Percentiles rank a stretch among this genome's conserved stretches.
Evolutionary conservation across 2,797 vertebrate species (phyloP).

Genomic region (Siniperca undulata): DNA sequence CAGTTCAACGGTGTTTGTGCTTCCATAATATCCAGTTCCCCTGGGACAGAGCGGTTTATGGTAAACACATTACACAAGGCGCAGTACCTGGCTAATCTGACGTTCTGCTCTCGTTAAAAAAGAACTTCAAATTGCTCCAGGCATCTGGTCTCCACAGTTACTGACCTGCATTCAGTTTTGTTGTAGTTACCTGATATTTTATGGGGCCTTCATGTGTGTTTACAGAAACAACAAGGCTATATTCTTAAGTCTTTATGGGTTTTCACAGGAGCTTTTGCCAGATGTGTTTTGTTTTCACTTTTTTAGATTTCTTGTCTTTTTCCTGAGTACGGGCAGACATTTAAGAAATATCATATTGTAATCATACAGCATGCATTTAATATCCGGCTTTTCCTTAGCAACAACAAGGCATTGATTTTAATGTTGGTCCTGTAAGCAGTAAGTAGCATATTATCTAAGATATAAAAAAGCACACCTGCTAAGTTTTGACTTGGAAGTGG

Average conservation of each 20-base stretch:
- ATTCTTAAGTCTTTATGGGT: slow-evolving; percentile 77
- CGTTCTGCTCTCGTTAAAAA: slow-evolving; percentile 71
- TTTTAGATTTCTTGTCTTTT: slow-evolving; percentile 58
- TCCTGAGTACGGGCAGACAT: slow-evolving; percentile 14
- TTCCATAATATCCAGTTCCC: slow-evolving; percentile 56
- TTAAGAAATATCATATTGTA: slow-evolving; percentile 9
- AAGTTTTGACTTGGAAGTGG: slow-evolving; percentile 37
- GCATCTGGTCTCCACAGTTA: slow-evolving; percentile 79
- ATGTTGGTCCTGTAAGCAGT: slow-evolving; percentile 8
- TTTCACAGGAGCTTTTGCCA: slow-evolving; percentile 75
- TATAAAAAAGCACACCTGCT: slow-evolving; percentile 54
- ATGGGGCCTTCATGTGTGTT: slow-evolving; percentile 79
- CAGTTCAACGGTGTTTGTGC: slow-evolving; percentile 42
- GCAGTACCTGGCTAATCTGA: slow-evolving; percentile 64
- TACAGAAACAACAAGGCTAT: slow-evolving; percentile 82
- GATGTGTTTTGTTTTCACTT: slow-evolving; percentile 73
- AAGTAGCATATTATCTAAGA: slow-evolving; percentile 24
- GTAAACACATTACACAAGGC: slow-evolving; percentile 67
- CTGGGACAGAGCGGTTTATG: slow-evolving; percentile 54
- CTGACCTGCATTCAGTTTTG: slow-evolving; percentile 76
- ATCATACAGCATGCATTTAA: slow-evolving; percentile 3
- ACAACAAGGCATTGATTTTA: neutral
- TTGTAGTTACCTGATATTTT: slow-evolving; percentile 88
- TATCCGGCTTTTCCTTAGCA: slow-evolving; percentile 5
- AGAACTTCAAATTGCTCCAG: slow-evolving; percentile 65